phyloP scores from a whole-genome alignment of 1,140 invertebrate species.

The Stenopsyche tienmushanensis region DNA sequence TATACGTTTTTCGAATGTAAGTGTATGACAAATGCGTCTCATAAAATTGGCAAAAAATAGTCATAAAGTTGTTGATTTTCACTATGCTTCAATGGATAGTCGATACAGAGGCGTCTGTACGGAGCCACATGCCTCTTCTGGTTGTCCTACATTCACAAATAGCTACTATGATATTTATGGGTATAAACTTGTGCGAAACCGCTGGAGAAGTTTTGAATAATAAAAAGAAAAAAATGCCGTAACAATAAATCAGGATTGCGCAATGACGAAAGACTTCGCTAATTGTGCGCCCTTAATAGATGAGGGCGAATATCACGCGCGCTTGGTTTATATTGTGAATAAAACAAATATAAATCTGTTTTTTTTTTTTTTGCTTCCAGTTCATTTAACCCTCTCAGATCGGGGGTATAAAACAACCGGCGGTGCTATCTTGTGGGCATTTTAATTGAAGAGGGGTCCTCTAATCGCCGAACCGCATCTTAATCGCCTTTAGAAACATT shows the following conservation, averaged over 20 bases:
- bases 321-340: too few species aligned
- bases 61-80: too few species aligned
- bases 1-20: too few species aligned
- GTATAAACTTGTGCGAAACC: background rate
- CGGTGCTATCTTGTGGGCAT: slow-evolving; percentile 22
- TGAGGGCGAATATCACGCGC: too few species aligned
- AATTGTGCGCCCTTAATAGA: too few species aligned
- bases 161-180: background rate
- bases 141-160: background rate
- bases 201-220: background rate
- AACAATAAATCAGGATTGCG: too few species aligned
- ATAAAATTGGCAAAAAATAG: too few species aligned
- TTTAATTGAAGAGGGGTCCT: slow-evolving; percentile 34
- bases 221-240: too few species aligned
- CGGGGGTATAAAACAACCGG: slow-evolving; percentile 17
- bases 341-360: background rate
- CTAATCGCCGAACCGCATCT: slow-evolving; percentile 34
- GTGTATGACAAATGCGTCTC: too few species aligned
- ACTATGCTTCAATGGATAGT: background rate
- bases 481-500: slow-evolving; percentile 35
- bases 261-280: too few species aligned
- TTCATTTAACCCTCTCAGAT: slow-evolving; percentile 14
- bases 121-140: background rate
- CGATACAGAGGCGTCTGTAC: background rate
- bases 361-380: slow-evolving; percentile 3